A percentile compares a stretch with the other conserved stretches of the same genome.
These are phyloP conservation scores for Eurytoma californica DNA, from an alignment of 2,888 invertebrate genomes.

Conservation along the genomic window DNA sequence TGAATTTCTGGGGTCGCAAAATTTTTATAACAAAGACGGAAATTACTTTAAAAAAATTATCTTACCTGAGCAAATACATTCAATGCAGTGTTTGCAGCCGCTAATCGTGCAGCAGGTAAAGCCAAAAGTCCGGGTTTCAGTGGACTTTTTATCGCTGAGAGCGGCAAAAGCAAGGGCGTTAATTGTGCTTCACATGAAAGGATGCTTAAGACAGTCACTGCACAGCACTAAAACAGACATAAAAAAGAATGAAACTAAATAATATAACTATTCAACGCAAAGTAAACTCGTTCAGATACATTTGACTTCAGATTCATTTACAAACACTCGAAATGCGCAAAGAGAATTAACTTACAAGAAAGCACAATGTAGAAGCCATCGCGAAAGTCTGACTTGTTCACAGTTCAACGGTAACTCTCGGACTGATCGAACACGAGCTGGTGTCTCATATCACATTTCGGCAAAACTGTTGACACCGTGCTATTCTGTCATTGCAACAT, in stretches of 20 bases:
- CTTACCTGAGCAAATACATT: no score
- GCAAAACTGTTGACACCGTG: slow-evolving; percentile 39
- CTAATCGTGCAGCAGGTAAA: no score
- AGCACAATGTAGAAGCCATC: slow-evolving; percentile 12
- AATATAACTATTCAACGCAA: no score
- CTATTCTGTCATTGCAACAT: slow-evolving; percentile 29
- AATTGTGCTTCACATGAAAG: not conserved
- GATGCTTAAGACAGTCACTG: not conserved
- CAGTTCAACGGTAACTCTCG: slow-evolving; percentile 17
- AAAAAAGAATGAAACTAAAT: not conserved
- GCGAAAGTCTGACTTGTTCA: slow-evolving; percentile 44
- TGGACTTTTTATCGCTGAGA: no score
- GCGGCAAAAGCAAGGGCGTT: not conserved
- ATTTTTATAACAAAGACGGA: no score
- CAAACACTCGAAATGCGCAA: not conserved
- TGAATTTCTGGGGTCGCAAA: no score
- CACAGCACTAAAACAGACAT: not conserved
- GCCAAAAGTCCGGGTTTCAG: no score
- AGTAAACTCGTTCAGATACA: no score
- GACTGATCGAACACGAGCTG: slow-evolving; percentile 27
- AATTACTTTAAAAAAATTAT: no score
- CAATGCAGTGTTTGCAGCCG: no score
- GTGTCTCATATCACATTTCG: slow-evolving; percentile 26
- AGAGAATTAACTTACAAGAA: slow-evolving; percentile 29
- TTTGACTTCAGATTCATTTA: not conserved